Conservation (phyloP, 2,888 invertebrate species). For the Chrysotoxum bicinctum region DNA sequence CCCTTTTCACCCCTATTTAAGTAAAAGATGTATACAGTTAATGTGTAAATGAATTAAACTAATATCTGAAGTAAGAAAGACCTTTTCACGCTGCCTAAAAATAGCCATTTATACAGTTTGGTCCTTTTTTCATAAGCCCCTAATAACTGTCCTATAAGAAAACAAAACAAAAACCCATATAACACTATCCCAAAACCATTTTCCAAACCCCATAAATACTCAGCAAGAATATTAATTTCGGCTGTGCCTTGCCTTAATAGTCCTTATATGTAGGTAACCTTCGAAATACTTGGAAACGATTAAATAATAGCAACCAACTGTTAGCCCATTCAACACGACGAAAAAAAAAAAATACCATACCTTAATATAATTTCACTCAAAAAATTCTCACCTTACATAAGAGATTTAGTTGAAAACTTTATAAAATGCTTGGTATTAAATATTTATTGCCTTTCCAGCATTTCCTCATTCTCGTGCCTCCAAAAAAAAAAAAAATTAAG, state of each 20-base stretch:
- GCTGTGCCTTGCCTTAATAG: not conserved
- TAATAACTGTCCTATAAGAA: not conserved
- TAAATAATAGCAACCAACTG: slow-evolving; percentile 30
- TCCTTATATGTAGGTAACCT: slow-evolving; percentile 1
- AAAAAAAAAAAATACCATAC: not conserved
- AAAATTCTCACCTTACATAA: not conserved
- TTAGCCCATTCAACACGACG: slow-evolving; percentile 2
- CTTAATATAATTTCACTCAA: not conserved
- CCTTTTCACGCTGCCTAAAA: not conserved
- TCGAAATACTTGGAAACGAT: slow-evolving; percentile 8
- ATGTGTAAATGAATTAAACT: not conserved
- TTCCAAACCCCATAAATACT: slow-evolving; percentile 16
- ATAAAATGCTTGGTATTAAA: slow-evolving; percentile 32
- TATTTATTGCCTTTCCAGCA: slow-evolving; percentile 22
- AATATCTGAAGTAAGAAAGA: not conserved
- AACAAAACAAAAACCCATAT: not conserved
- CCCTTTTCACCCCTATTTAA: too few relatives aligned
- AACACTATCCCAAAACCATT: slow-evolving; percentile 11
- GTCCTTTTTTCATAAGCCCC: not conserved
- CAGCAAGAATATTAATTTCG: slow-evolving; percentile 15
- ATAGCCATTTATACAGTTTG: not conserved
- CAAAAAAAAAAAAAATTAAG: slow-evolving; percentile 16
- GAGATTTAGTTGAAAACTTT: slow-evolving; percentile 37
- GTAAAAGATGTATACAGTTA: too few relatives aligned
- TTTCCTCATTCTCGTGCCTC: not conserved